These are phyloP conservation scores for Dichetophora obliterata DNA, from an alignment of 2,888 invertebrate genomes.

Conservation along the genomic window DNA sequence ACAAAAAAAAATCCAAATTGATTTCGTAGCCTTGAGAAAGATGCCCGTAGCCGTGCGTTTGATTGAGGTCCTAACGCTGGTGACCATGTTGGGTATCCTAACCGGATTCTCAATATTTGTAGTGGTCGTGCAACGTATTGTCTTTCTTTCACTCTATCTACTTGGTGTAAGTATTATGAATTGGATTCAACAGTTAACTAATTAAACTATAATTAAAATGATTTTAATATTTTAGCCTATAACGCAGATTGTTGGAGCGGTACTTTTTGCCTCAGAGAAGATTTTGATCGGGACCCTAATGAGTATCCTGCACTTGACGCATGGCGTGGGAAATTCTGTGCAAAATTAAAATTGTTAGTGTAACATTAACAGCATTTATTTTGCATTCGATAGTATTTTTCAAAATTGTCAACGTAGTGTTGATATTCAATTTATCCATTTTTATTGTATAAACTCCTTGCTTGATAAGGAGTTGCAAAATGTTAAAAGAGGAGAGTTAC, in stretches of 20 bases:
- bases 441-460: too few species aligned
- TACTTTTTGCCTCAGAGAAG: constrained; percentile 50
- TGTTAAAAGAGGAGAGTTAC: too few species aligned
- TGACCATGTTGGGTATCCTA: constrained; percentile 54
- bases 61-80: constrained; percentile 54
- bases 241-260: constrained; percentile 43
- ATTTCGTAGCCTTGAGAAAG: constrained; percentile 23
- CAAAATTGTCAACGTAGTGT: too few species aligned
- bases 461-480: too few species aligned
- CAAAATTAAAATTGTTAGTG: constrained; percentile 3
- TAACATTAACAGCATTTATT: background rate
- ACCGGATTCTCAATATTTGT: constrained; percentile 55
- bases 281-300: constrained; percentile 48
- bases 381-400: background rate
- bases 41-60: constrained; percentile 59
- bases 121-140: constrained; percentile 52
- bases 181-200: too few species aligned
- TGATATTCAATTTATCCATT: too few species aligned
- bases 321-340: constrained; percentile 43
- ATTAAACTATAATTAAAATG: background rate
- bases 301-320: constrained; percentile 47
- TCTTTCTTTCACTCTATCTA: constrained; percentile 50
- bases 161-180: constrained; percentile 49
- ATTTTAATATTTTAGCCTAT: constrained; percentile 45
- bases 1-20: constrained; percentile 31